Base-by-base conservation (phyloP, 2,113 vertebrate genomes). In the Sterna hirundo region DNA sequence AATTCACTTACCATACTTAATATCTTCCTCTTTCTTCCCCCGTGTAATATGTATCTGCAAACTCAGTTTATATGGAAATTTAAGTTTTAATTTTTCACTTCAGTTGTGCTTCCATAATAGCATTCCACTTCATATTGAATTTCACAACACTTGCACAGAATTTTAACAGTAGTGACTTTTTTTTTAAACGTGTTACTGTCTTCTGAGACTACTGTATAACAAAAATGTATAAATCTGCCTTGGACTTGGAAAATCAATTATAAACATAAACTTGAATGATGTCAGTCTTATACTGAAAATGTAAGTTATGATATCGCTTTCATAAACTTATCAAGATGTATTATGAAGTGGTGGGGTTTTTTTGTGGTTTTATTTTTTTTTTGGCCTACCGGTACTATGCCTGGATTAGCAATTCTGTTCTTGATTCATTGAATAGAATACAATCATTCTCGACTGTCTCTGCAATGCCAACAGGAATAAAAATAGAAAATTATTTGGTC, bases 391-490 rank as follows among this genome's bases (percentile, higher is more conserved):
- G 14, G 36, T 88, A 58, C 57, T 79, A 34, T 47, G 74, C 42
- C 86, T 84, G 32, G 52, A 83, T 90, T 84, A 96, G 65, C 57
- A 93, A 68, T 96, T 91, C 76, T 82, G 72, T 64, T 94, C 83
- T 64, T 92, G 88, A 96, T 81, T 94, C 79, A 86, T 11, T 68
- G 60, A 93, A 54, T 19, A 86, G 58, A 95, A 75, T 38, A 65
- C 34, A 90, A 80, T 62, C 40, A 92, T 88, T 93, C 38, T 88
- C 76, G 88, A 57, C 60, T 83, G 92, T 42, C 68, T 90, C 46
- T 88, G 60, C 65, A 69, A 47, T 61, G 79, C 72, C 76, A 93
- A 88, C 32, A 84, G 64, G 61, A 92, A 74, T 52, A 78, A 90
- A 95, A 91, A 21, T 20, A 93, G 80, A 89, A 92, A 81, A 94